A percentile compares a stretch with the other conserved stretches of the same genome.
These are phyloP conservation scores for Caiman crocodilus DNA, from an alignment of 2,797 vertebrate species.

Conservation along the genomic window DNA sequence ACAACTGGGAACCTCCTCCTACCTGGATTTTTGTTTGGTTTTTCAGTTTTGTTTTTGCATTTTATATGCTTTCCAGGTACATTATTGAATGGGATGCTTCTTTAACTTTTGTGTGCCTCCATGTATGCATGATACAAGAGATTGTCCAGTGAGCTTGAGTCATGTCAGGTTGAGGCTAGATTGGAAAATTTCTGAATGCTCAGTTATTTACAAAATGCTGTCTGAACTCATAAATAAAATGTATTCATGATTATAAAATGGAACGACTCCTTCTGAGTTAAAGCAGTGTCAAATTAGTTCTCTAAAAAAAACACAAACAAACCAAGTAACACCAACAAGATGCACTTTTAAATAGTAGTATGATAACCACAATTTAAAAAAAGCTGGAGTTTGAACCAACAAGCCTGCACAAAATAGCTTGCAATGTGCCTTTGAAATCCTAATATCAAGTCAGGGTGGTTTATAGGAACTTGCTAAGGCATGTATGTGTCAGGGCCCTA, in stretches of 20 bases:
- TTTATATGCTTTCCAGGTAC: not conserved
- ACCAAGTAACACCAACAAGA: not conserved
- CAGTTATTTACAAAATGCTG: not conserved
- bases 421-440: constrained; percentile 68
- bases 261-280: not conserved
- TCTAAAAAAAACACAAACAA: not conserved
- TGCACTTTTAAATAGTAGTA: not conserved
- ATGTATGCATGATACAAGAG: not conserved
- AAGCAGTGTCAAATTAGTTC: not conserved
- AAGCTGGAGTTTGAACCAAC: constrained; percentile 54
- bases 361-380: not conserved
- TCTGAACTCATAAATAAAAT: not conserved
- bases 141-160: not conserved
- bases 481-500: constrained; percentile 27
- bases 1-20: not conserved
- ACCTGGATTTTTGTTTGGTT: no score
- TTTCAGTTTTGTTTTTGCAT: not conserved
- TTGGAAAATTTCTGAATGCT: not conserved
- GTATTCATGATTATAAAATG: not conserved
- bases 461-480: constrained; percentile 60
- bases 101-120: not conserved
- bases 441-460: constrained; percentile 61
- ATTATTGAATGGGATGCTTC: not conserved
- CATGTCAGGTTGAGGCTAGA: not conserved
- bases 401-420: constrained; percentile 59